Conservation (phyloP, 2,113 vertebrate genomes). For the Opisthocomus hoazin region DNA sequence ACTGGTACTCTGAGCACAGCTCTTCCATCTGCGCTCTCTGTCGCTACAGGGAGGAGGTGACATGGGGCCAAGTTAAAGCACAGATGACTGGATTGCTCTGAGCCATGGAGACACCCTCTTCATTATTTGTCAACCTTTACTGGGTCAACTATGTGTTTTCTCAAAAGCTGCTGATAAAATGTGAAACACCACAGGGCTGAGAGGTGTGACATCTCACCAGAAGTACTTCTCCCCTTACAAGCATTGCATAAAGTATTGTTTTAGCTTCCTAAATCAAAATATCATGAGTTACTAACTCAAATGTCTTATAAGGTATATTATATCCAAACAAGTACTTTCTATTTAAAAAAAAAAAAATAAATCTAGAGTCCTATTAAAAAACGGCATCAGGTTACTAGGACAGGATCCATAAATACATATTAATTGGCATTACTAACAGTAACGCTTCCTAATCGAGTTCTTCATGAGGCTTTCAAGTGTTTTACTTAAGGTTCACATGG, state of each 20-base stretch:
- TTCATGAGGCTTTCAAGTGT: not conserved
- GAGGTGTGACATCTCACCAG: not conserved
- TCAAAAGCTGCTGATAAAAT: not conserved
- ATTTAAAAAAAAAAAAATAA: not conserved
- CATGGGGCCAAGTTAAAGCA: not conserved
- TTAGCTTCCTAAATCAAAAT: not conserved
- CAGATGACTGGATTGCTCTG: not conserved
- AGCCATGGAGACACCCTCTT: no score
- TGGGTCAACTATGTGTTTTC: accelerated
- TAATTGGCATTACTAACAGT: not conserved
- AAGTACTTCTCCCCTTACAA: not conserved
- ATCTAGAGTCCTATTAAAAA: not conserved
- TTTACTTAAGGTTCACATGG: not conserved
- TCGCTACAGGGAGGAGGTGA: not conserved
- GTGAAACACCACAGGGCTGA: not conserved
- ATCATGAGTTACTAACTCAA: not conserved
- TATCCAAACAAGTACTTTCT: not conserved
- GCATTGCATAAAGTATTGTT: not conserved
- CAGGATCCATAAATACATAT: not conserved
- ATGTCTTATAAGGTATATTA: not conserved
- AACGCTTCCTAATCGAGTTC: not conserved
- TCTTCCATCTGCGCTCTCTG: no score
- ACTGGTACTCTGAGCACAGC: not conserved
- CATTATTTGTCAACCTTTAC: not conserved
- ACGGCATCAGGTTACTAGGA: not conserved